Evolutionary conservation across 2,888 invertebrate genomes (phyloP).

Genomic region (Athrips mouffetella): DNA sequence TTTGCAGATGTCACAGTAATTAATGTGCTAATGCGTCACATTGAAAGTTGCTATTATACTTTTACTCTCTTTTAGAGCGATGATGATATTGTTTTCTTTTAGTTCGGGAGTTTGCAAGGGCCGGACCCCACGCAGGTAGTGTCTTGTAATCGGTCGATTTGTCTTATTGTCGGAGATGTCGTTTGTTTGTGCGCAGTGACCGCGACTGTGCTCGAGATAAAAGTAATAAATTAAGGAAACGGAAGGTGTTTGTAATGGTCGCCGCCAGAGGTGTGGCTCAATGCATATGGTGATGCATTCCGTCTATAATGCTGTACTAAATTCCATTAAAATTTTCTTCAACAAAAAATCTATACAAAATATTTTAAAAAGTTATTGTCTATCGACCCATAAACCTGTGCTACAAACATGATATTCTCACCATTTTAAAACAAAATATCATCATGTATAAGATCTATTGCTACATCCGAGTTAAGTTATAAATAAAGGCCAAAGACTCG

Average conservation of each 20-base stretch:
- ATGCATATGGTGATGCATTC: conserved; percentile 44
- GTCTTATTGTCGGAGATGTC: conserved; percentile 74
- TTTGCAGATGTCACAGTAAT: conserved; percentile 59
- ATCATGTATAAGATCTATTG: conserved; percentile 29
- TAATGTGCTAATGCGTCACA: conserved; percentile 62
- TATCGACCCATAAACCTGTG: too few relatives aligned
- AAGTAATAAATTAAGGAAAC: conserved; percentile 73
- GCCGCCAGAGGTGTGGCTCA: conserved; percentile 60
- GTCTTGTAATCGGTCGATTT: conserved; percentile 73
- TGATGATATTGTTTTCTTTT: conserved; percentile 52
- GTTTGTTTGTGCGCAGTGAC: conserved; percentile 72
- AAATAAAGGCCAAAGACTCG: conserved; percentile 62
- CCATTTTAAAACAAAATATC: not conserved
- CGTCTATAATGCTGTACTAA: not conserved
- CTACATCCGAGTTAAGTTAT: conserved; percentile 56
- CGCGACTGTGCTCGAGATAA: conserved; percentile 73
- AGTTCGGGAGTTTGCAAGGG: conserved; percentile 50
- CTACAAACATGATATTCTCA: not conserved
- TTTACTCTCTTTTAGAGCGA: conserved; percentile 63
- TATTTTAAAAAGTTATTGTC: too few relatives aligned
- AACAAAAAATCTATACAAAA: not conserved
- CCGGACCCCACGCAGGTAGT: conserved; percentile 61
- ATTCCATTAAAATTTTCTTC: not conserved
- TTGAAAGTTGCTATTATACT: conserved; percentile 54
- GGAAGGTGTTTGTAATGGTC: conserved; percentile 69